Conservation (phyloP, 2,113 vertebrate genomes). For the Antechinus stuartii region DNA sequence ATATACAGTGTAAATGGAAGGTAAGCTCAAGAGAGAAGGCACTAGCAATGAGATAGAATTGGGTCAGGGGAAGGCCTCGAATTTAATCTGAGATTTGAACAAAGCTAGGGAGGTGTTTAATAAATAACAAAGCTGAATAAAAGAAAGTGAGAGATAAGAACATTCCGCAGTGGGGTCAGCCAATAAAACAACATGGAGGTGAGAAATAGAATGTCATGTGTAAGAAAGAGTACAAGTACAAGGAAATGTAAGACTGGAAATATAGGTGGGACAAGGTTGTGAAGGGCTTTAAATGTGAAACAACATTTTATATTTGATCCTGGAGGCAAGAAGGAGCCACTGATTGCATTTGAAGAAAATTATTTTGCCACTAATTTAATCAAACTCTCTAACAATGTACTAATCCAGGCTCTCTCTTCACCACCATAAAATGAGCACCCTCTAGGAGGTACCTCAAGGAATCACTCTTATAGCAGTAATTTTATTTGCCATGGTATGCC, state of each 20-base stretch:
- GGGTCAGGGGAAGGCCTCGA: background rate
- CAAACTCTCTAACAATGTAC: slow-evolving; percentile 7
- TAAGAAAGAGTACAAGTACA: background rate
- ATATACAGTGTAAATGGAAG: background rate
- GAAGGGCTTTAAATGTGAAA: background rate
- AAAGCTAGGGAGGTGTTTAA: background rate
- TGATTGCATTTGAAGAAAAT: background rate
- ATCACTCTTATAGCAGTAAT: background rate
- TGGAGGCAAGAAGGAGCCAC: background rate
- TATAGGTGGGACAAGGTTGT: background rate
- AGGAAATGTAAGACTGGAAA: background rate
- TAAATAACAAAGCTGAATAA: background rate
- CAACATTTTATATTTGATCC: too few relatives aligned
- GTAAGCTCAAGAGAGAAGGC: background rate
- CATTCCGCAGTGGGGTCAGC: background rate
- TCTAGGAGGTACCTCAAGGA: background rate
- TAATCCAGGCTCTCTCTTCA: background rate
- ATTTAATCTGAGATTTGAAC: background rate
- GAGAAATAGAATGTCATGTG: background rate
- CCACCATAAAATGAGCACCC: background rate
- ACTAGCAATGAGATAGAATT: background rate
- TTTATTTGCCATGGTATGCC: background rate
- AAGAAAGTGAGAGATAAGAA: background rate
- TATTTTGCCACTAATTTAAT: background rate
- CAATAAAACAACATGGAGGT: background rate